Evolutionary conservation across 2,113 vertebrate species (phyloP), one percentile per base, ranked within the genome.

Genomic region (Scalopus aquaticus): DNA sequence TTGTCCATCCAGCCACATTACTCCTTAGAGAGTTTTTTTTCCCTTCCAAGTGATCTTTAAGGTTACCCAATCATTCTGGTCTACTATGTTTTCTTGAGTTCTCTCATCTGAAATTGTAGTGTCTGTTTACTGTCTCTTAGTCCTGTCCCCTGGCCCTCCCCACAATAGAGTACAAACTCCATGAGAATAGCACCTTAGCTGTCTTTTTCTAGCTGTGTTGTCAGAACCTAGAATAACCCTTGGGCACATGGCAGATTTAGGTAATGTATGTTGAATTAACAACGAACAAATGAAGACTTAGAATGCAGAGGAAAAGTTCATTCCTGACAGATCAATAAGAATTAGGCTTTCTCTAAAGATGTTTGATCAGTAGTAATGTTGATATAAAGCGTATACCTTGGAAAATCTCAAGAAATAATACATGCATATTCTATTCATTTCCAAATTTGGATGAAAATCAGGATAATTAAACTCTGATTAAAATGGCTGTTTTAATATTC

Each of bases 401-500:
- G 24, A 72, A 88, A 88, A 81, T 81, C 58, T 54, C 56, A 92
- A 81, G 60, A 58, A 62, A 83, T 93, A 95, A 74, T 51, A 10
- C 8, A 16, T 69, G 11, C 22, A 81, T 95, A 70, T 65, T 91
- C n/a, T 93, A 32, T 58, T 35, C 42, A 32, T 78, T 90, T 90
- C 49, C 69, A 83, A 46, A 67, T 92, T 69, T 80, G 39, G 37
- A 70, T 87, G 69, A 78, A 67, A 96, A 77, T 88, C 54, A 82
- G n/a, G 6, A 90, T 64, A 49, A 32, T 86, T 82, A 88, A 90
- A 28, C 46, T 89, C 51, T 76, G n/a, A 84, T 95, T 95, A 78
- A 92, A 86, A 82, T 88, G 9, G 11, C 20, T 15, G 67, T 56
- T 54, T 62, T 82, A 8, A 51, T 51, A 70, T 77, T 60, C 44